Base-by-base conservation (phyloP, 2,113 vertebrate species). In the Bujurquina vittata region DNA sequence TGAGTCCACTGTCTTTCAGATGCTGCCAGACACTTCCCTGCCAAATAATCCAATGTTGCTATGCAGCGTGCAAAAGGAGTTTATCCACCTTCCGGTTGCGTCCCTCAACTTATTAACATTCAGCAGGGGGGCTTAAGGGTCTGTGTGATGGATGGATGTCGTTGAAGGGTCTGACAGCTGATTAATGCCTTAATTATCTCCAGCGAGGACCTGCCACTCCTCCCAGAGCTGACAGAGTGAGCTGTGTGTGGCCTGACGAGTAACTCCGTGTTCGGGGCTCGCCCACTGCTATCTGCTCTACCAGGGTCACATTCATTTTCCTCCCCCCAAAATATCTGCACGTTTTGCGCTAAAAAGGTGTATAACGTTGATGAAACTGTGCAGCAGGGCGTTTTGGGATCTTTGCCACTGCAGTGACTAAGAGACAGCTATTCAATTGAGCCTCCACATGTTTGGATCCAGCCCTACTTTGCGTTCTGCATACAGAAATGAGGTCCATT, bases 121-220 rank as follows among this genome's bases (percentile, higher is more conserved):
- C 94, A 87, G 95, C 92, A 84, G 80, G 92, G 93, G 89, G 94
- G 91, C 81, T 93, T 77, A 67, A 90, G 93, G 87, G 86, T 93
- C 93, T 82, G 76, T 88, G 84, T 94, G 91, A 93, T 94, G 89
- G 94, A 94, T 95, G 94, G 93, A 95, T 92, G 94, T 96, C 90
- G 90, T 92, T 95, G 91, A 93, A 92, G 90, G 85, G 72, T 94
- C 92, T 95, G 95, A 96, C 96, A 96, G 86, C 85, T 95, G 91
- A 95, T 96, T 95, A 95, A 96, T 96, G 94, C 93, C 91, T 96
- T 96, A 96, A 97, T 97, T 97, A 96, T 89, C 87, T 94, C 89
- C 91, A 88, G 85, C 85, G 88, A 93, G 94, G 91, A 91, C 92
- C 88, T 81, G 89, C 35, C 75, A 72, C 80, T 93, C 89, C 94